Conservation (phyloP, 2,888 invertebrate species). For the Subacronicta megacephala region DNA sequence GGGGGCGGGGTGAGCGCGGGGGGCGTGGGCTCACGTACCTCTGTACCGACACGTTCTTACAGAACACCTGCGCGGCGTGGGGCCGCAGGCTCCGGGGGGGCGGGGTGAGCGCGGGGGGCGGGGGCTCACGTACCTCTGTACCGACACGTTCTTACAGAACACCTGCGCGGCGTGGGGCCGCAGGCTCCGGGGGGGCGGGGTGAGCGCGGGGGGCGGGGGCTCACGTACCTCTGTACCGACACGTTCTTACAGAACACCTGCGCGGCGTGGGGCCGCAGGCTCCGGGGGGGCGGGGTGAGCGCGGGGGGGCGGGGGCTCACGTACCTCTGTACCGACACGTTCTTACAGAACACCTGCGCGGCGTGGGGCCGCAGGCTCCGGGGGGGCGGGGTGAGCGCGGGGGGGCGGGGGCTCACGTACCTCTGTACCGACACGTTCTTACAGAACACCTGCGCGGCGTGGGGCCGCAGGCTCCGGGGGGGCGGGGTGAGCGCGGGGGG, state of each 20-base stretch:
- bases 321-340: constrained; percentile 2
- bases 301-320: too few relatives aligned
- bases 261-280: neutral
- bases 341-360: neutral
- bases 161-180: neutral
- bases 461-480: too few relatives aligned
- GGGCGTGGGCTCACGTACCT: neutral
- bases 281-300: neutral
- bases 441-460: neutral
- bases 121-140: neutral
- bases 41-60: constrained; percentile 25
- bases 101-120: neutral
- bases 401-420: constrained; percentile 1
- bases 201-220: too few relatives aligned
- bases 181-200: too few relatives aligned
- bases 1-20: neutral
- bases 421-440: too few relatives aligned
- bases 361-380: neutral
- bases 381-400: neutral
- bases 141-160: neutral
- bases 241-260: neutral
- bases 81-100: too few relatives aligned
- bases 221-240: constrained; percentile 1
- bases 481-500: too few relatives aligned
- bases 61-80: neutral